Evolutionary conservation across 2,797 vertebrate genomes (phyloP).

Genomic region (Potorous gilbertii): DNA sequence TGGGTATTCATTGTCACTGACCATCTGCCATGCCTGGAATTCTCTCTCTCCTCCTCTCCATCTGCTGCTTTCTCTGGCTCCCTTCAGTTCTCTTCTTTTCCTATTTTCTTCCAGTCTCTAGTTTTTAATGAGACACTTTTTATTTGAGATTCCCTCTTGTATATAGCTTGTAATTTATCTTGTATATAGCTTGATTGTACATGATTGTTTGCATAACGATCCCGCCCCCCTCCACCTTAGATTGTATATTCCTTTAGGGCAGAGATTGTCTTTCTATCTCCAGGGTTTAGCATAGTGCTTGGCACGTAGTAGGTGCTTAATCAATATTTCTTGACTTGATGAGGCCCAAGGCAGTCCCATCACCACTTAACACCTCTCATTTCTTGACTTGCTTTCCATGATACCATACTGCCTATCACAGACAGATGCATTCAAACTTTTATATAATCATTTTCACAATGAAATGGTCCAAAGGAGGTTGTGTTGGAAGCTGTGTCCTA

Average conservation of each 20-base stretch:
- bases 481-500: conserved; percentile 45
- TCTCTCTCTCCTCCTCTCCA: neutral
- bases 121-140: neutral
- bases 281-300: neutral
- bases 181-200: too few relatives aligned
- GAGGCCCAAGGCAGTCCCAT: neutral
- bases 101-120: neutral
- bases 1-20: neutral
- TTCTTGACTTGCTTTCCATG: neutral
- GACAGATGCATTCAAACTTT: neutral
- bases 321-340: neutral
- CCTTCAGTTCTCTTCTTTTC: neutral
- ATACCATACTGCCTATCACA: neutral
- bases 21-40: neutral
- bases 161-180: neutral
- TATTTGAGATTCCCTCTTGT: neutral
- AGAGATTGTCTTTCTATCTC: neutral
- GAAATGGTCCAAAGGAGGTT: neutral
- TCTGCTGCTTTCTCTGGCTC: neutral
- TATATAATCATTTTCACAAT: accelerated
- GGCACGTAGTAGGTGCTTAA: neutral
- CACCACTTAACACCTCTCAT: neutral
- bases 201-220: neutral
- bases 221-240: neutral
- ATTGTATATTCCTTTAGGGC: neutral